Conservation (phyloP, 2,797 vertebrate genomes). For the Propithecus perrieri region DNA sequence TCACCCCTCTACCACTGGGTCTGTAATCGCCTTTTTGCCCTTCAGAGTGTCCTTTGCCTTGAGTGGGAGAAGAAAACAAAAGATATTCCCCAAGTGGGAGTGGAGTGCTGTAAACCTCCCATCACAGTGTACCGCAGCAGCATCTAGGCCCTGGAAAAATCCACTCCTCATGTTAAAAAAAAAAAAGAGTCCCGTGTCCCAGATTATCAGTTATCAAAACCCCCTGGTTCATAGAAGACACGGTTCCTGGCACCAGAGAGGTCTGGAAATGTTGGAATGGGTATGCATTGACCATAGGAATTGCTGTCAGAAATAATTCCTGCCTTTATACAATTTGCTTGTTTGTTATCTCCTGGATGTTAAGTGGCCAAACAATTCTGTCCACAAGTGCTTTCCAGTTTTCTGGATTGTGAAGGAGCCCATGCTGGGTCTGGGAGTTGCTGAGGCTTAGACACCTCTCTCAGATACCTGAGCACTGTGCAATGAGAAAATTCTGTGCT, state of each 20-base stretch:
- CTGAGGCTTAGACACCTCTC: neutral
- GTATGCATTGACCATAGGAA: neutral
- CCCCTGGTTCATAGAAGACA: neutral
- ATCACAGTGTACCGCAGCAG: neutral
- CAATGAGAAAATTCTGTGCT: neutral
- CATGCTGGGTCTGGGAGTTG: neutral
- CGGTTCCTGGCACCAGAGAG: neutral
- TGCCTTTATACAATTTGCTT: neutral
- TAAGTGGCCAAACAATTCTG: neutral
- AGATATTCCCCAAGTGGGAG: neutral
- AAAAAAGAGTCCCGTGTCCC: neutral
- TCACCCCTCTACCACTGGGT: neutral
- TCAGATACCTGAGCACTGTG: neutral
- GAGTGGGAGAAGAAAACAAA: neutral
- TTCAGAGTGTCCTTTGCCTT: neutral
- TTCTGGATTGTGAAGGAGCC: neutral
- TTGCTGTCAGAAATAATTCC: neutral
- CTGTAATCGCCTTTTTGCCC: neutral
- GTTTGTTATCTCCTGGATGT: slow-evolving; percentile 6
- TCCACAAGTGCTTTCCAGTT: neutral
- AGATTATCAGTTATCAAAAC: neutral
- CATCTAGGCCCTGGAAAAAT: neutral
- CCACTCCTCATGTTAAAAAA: neutral
- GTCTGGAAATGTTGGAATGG: neutral
- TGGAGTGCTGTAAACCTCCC: neutral